Evolutionary conservation across 2,113 vertebrate genomes (phyloP).

Genomic region (Seriola quinqueradiata): DNA sequence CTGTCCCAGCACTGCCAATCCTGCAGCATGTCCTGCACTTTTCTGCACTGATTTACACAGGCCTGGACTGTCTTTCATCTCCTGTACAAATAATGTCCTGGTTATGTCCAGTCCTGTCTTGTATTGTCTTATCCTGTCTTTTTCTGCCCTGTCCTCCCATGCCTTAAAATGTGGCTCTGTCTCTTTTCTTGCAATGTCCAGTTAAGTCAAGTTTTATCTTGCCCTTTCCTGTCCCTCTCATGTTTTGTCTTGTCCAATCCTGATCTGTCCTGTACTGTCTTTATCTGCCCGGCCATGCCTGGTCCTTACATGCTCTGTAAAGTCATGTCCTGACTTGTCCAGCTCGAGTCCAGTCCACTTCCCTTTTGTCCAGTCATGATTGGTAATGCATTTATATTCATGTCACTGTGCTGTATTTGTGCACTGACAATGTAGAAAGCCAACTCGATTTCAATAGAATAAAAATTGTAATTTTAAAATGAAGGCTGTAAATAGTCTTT

Average conservation of each 20-base stretch:
- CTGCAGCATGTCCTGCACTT: neutral
- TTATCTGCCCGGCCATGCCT: no score
- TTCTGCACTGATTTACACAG: neutral
- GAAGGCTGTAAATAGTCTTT: neutral
- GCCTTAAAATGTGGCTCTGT: no score
- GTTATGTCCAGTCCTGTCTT: neutral
- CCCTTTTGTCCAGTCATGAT: no score
- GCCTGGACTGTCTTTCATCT: neutral
- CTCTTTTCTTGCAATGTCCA: neutral
- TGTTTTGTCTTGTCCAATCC: neutral
- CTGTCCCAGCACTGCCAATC: slow-evolving; percentile 14
- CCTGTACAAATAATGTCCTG: neutral
- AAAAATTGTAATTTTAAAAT: neutral
- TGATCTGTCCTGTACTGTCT: no score
- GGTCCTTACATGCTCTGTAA: no score
- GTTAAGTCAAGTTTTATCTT: neutral
- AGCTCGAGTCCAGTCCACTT: no score
- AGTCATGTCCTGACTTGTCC: no score
- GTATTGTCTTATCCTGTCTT: neutral
- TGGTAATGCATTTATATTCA: no score
- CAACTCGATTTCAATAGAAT: neutral
- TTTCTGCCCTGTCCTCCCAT: neutral
- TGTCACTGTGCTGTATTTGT: neutral
- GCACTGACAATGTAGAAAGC: neutral
- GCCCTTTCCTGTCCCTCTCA: neutral